Conservation (phyloP, 2,797 vertebrate genomes). For the Huso huso region DNA sequence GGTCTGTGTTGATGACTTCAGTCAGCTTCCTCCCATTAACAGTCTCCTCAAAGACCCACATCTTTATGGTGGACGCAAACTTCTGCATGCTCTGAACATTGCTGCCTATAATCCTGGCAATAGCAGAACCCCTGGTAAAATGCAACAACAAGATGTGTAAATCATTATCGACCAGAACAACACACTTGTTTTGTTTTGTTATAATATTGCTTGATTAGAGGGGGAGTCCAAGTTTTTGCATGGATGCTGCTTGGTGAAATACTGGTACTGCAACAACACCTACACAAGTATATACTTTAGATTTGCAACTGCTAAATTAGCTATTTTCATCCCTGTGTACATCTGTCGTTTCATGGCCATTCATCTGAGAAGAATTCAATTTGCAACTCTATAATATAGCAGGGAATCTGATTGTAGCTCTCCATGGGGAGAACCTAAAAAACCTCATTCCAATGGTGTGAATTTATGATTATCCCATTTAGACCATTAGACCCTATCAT, state of each 20-base stretch:
- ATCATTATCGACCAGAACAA: too few species aligned
- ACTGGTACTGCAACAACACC: too few species aligned
- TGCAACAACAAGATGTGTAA: not conserved
- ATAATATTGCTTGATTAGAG: not conserved
- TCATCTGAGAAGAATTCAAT: too few species aligned
- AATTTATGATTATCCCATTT: too few species aligned
- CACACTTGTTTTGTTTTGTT: not conserved
- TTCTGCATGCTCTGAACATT: slow-evolving; percentile 67
- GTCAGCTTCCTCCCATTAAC: slow-evolving; percentile 77
- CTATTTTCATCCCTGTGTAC: not conserved
- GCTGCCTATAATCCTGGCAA: slow-evolving; percentile 78
- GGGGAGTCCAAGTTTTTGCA: not conserved
- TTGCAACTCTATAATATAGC: too few species aligned
- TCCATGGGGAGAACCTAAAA: too few species aligned
- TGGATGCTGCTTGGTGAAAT: not conserved
- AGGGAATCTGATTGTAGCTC: too few species aligned
- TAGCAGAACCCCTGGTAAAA: slow-evolving; percentile 74
- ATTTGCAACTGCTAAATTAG: not conserved
- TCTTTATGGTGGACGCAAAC: slow-evolving; percentile 76
- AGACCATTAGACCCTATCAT: too few species aligned
- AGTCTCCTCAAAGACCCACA: slow-evolving; percentile 89
- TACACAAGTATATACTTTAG: not conserved
- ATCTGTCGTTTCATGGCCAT: too few species aligned
- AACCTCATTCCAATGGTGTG: too few species aligned
- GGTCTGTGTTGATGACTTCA: slow-evolving; percentile 84